Base-by-base conservation (phyloP, 1,140 invertebrate species). In the Cherax destructor region DNA sequence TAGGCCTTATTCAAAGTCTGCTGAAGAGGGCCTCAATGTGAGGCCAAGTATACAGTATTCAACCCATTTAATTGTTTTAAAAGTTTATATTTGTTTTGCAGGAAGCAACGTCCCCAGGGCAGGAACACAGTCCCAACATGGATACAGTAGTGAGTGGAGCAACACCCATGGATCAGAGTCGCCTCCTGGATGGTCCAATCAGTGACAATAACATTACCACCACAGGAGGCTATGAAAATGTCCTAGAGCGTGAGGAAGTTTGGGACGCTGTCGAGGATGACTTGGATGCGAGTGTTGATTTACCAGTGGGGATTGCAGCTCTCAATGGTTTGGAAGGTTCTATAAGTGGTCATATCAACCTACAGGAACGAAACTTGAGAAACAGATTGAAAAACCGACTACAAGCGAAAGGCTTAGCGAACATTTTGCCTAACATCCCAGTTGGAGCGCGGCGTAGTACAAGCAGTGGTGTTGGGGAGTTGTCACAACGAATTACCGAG, bases 401-500 rank as follows among this genome's bases (percentile, higher is more conserved):
- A 30, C 92, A 92, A 61, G 79, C 91, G 4, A 92, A 92, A 78
- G 92, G 92, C 24, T 80, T 93, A 49, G 92, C 91, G 21, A 93
- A 93, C 56, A 93, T 93, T 41, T 87, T 93, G 30, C 92, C 92
- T 24, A 93, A 91, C 80, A 92, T 93, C 78, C 91, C 92, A 24
- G 79, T 83, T 56, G 91, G 91, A 21, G 91, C 92, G 47, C 74
- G 92, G 47, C 80, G 88, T 11, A 79, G 74, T 52, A 91, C 93
- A 88, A 93, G 93, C 24, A 83, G 93, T 52, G 93, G 76, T 61
- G 96, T 97, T 18, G 95, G 95, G 3, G 96, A 97, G 86, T 94
- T 97, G 21, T 97, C 97, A 92, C 95, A 96, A 72, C 95, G 96
- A 41, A 97, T 97, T 76, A 97, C 96, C 0, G 96, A 97, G 94